Evolutionary conservation across 2,888 invertebrate species (phyloP).

Genomic region (Aradus depressus): DNA sequence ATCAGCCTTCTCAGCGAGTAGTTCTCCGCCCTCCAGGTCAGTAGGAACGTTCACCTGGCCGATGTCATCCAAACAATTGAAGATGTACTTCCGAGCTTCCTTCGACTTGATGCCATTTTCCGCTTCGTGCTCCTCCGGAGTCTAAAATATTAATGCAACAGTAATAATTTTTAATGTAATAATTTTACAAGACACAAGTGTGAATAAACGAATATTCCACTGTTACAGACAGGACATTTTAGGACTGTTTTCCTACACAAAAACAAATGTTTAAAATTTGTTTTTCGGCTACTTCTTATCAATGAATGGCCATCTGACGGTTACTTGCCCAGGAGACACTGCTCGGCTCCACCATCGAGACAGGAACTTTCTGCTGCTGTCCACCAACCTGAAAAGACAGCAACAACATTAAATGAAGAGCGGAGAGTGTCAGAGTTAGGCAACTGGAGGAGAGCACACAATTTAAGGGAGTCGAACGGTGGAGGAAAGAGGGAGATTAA

Average conservation of each 20-base stretch:
- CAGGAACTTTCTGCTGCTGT: slow-evolving; percentile 84
- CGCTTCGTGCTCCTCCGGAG: slow-evolving; percentile 95
- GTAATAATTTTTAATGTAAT: neutral
- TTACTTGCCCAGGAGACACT: slow-evolving; percentile 51
- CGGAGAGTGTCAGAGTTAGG: no score
- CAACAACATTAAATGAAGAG: neutral
- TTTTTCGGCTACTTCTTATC: no score
- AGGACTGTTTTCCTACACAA: no score
- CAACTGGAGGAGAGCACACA: no score
- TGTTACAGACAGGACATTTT: no score
- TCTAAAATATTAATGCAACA: slow-evolving; percentile 42
- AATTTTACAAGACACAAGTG: no score
- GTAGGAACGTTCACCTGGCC: slow-evolving; percentile 92
- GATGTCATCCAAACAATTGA: slow-evolving; percentile 98
- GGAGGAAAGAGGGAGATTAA: no score
- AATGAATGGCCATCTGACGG: slow-evolving; percentile 64
- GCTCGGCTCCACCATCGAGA: slow-evolving; percentile 82
- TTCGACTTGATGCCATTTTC: slow-evolving; percentile 98
- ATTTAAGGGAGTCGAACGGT: no score
- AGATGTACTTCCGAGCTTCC: slow-evolving; percentile 98
- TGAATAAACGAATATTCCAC: no score
- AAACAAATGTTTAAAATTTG: no score
- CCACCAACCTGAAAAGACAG: slow-evolving; percentile 35
- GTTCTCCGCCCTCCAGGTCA: slow-evolving; percentile 93
- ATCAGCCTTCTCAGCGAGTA: slow-evolving; percentile 94